Evolutionary conservation across 2,113 vertebrate species (phyloP), one percentile per base, ranked within the genome.

Genomic region (Vidua macroura): DNA sequence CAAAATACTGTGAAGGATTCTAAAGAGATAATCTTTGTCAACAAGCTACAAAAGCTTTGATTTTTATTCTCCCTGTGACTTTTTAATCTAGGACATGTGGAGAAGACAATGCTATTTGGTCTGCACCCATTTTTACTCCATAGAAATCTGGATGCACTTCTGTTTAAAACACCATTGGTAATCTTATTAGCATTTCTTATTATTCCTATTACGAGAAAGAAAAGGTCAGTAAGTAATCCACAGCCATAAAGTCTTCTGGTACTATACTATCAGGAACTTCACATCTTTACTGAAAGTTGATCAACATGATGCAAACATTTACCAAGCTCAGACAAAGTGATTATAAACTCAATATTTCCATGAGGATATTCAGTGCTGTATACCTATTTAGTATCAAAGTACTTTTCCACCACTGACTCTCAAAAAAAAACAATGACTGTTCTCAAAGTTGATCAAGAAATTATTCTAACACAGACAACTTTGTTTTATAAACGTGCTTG

Each of bases 201-300:
- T 66, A 91, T 53, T 93, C 70, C 4, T 75, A 63, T 31, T 46
- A 56, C 7, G 27, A 56, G 43, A 94, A 78, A 81, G n/a, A 87
- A 89, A 88, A 92, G 86, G 70, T 95, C 94, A 95, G 70, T 56
- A 92, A 96, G 72, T 35, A 92, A 88, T 8, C 41, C 66, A 62
- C 46, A 90, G 85, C n/a, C 89, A 64, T 62, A 46, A 97, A 97
- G 95, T 97, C 96, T 93, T 94, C 85, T 70, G 66, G 41, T 76
- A 85, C 69, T 93, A 13, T 46, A 63, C 66, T 79, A 58, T 51
- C 25, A 93, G 67, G 77, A 94, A 92, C 82, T 53, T 85, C 55
- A 49, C 12, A 87, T 55, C 55, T 53, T 48, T 22, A 51, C 7
- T 81, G 25, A 43, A 52, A 92, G 77, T 95, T 96, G 51, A 92